Conservation (phyloP, 2,113 vertebrate genomes). For the Oreochromis tanganicae region DNA sequence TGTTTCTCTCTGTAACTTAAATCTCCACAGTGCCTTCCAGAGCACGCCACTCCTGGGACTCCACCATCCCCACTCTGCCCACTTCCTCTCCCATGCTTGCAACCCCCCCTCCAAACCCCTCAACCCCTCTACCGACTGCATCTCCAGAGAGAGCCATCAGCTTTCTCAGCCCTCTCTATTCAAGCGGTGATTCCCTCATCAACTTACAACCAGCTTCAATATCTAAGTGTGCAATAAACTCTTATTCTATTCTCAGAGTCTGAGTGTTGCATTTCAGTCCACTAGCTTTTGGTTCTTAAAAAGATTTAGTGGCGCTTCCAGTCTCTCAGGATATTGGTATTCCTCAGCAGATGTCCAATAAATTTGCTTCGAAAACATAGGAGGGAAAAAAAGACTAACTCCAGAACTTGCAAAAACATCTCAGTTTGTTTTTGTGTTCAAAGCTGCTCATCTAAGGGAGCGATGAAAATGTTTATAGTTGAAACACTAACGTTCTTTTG, state of each 20-base stretch:
- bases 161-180: background rate
- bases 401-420: background rate
- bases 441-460: constrained; percentile 14
- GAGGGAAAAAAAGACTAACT: background rate
- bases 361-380: background rate
- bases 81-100: background rate
- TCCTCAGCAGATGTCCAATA: background rate
- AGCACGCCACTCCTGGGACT: background rate
- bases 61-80: background rate
- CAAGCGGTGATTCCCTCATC: background rate
- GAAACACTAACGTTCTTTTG: background rate
- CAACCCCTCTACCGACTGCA: background rate
- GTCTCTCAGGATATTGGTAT: background rate
- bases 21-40: background rate
- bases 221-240: background rate
- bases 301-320: background rate
- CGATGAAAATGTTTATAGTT: background rate
- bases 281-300: background rate
- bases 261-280: background rate
- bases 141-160: background rate
- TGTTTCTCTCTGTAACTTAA: background rate
- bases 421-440: background rate
- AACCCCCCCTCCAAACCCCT: background rate
- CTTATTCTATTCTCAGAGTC: background rate
- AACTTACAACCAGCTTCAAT: background rate